Base-by-base conservation (phyloP, 92 coral and sea anemone genomes). In the Zoanthus solanderi region DNA sequence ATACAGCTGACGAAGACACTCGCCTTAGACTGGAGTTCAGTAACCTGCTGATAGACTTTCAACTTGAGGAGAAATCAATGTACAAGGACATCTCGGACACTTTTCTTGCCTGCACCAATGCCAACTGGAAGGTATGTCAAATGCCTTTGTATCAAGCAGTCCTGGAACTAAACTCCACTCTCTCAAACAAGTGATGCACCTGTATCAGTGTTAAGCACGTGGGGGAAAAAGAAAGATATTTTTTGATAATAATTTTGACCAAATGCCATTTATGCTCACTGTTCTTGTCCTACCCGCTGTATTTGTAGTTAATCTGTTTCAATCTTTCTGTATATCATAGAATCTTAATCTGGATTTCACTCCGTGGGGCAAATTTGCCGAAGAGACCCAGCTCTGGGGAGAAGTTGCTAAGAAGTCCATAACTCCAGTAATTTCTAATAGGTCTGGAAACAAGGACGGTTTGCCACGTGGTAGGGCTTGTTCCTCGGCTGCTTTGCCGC, bases 291-390 rank as follows among this genome's bases (percentile, higher is more conserved):
- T 17, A n/a, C 28, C 0, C 8, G 18, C 23, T 57, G 23, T 12
- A n/a, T 0, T 17, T n/a, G 17, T 18, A 17, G 69, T 16, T 63
- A 23, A 17, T 23, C 9, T 63, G 9, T n/a, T 16, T 63, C 69
- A 6, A 17, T 78, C 32, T 73, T 17, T 52, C 18, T 50, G 42
- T 71, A 44, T 32, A 5, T 37, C 88, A 91, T 92, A 94, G 65
- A 78, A 94, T 1, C 91, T 88, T 9, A 94, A 92, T 44, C 85
- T 94, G 5, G 99, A 97, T 73, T 92, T 97, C 76, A 88, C 98
- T 17, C 99, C 99, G 2, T 97, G 99, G 99, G 96, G 98, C 71
- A 95, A 94, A 81, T 91, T 94, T 45, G 98, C 99, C 31, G 99
- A 97, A 47, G 99, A 97, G 83, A 97, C 94, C 7, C 93, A 94